Percentiles rank a stretch among this genome's conserved stretches.
phyloP scores from a whole-genome alignment of 2,113 vertebrate species.

The Limnothrissa miodon region DNA sequence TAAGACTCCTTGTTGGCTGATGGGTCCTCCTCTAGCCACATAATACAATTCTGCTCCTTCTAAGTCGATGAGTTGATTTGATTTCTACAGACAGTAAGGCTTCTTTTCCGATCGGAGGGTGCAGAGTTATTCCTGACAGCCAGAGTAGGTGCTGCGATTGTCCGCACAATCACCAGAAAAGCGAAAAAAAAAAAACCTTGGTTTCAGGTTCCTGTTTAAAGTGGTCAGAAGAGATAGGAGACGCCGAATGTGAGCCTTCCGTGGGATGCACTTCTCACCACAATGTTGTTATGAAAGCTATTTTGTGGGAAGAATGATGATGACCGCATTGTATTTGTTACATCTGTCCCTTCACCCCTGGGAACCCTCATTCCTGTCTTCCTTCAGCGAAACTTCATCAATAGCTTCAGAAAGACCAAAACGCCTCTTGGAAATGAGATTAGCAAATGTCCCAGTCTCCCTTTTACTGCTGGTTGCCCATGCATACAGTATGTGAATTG shows the following conservation, averaged over 20 bases:
- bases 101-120: neutral
- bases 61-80: neutral
- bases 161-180: neutral
- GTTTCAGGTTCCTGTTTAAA: constrained; percentile 37
- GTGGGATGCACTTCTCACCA: constrained; percentile 53
- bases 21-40: constrained; percentile 35
- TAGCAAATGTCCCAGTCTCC: neutral
- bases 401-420: neutral
- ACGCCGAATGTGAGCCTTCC: neutral
- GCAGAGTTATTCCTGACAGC: neutral
- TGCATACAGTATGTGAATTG: neutral
- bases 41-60: constrained; percentile 51
- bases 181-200: constrained; percentile 17
- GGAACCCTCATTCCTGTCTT: constrained; percentile 33
- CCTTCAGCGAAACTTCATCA: constrained; percentile 12
- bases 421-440: neutral
- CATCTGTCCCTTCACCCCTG: neutral
- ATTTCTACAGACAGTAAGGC: neutral
- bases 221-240: neutral
- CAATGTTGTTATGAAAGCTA: constrained; percentile 69
- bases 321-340: constrained; percentile 27
- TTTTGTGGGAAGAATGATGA: constrained; percentile 62
- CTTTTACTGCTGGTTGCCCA: neutral
- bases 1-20: constrained; percentile 40
- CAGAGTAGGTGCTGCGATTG: neutral